Percentiles rank a stretch among this genome's conserved stretches.
phyloP scores from a whole-genome alignment of 2,797 vertebrate genomes.

The Buphagus erythrorhynchus region DNA sequence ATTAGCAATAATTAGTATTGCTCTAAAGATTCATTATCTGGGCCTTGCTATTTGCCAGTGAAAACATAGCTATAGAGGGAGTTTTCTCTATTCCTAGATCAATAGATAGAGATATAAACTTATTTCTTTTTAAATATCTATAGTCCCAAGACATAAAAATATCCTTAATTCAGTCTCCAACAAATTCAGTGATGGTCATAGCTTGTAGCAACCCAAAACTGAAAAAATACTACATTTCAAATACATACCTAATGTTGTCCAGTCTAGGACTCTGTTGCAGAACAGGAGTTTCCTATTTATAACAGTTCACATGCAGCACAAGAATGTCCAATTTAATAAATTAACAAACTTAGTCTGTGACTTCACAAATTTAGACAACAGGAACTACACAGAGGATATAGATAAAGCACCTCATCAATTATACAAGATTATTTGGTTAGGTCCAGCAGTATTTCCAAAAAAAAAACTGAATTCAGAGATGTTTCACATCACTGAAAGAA shows the following conservation, averaged over 20 bases:
- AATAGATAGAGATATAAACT: rapidly evolving
- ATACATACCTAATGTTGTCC: too few species aligned
- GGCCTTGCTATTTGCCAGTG: background rate
- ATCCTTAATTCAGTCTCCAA: background rate
- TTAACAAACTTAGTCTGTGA: background rate
- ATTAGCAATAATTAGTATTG: background rate
- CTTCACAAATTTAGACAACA: background rate
- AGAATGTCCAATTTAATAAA: background rate
- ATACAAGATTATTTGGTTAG: background rate
- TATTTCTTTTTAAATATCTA: background rate
- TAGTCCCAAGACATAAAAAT: background rate
- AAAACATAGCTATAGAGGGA: background rate
- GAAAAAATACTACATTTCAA: background rate
- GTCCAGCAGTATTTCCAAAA: background rate
- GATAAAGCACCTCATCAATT: background rate
- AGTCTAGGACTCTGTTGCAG: background rate
- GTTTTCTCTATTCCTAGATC: background rate
- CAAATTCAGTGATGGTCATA: background rate
- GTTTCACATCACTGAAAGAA: background rate
- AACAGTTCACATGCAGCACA: background rate
- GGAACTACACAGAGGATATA: background rate
- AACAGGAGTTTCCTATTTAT: background rate
- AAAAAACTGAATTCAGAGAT: background rate
- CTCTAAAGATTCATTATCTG: background rate
- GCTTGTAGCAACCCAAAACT: background rate